Conservation (phyloP, 2,113 vertebrate genomes). For the Hymenochirus boettgeri region DNA sequence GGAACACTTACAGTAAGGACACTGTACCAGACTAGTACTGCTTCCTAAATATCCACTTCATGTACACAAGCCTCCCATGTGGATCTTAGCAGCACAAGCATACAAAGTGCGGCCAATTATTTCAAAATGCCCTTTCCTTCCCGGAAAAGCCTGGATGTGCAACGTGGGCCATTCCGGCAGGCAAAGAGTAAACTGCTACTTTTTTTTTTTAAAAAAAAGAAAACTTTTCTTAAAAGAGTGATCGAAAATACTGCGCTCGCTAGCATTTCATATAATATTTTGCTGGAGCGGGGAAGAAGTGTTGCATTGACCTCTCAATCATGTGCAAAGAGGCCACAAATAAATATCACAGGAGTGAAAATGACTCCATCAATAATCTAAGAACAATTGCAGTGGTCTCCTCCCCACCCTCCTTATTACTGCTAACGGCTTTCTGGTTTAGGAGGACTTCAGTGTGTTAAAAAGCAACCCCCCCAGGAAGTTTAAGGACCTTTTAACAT, state of each 20-base stretch:
- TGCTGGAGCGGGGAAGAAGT: slow-evolving; percentile 3
- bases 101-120: slow-evolving; percentile 19
- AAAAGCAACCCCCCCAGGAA: neutral
- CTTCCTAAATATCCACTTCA: slow-evolving; percentile 2
- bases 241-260: slow-evolving; percentile 25
- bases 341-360: neutral
- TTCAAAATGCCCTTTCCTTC: neutral
- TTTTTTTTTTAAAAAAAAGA: slow-evolving; percentile 23
- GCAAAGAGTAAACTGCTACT: slow-evolving; percentile 17
- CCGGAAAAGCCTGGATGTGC: neutral
- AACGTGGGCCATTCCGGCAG: neutral
- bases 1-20: slow-evolving; percentile 82
- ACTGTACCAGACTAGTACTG: slow-evolving; percentile 24
- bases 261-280: neutral
- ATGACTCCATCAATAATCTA: neutral
- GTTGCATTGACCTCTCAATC: neutral
- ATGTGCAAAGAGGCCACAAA: neutral
- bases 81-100: slow-evolving; percentile 17
- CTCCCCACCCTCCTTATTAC: too few species aligned
- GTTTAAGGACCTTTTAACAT: neutral
- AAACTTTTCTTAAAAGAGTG: neutral
- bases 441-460: too few species aligned
- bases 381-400: too few species aligned
- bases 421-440: too few species aligned
- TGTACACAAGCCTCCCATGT: neutral